Evolutionary conservation across 2,113 vertebrate genomes (phyloP), one percentile per base, ranked within the genome.

Genomic region (Aphyosemion australe): DNA sequence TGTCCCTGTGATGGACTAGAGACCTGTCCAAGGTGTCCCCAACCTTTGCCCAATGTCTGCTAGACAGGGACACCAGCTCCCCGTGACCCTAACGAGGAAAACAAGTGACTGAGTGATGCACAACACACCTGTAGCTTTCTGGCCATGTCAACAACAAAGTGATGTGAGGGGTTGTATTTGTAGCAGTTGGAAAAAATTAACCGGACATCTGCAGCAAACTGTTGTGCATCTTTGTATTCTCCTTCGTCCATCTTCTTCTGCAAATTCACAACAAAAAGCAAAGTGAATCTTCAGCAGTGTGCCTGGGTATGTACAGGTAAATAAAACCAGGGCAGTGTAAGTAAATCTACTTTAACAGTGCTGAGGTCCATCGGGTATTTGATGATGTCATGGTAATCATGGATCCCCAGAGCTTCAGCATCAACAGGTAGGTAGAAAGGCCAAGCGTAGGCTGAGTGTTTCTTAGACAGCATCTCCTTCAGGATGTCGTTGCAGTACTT

Each of bases 101-200:
- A 26, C 26, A 26, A 26, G 26, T 26, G 26, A 26, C 26, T 2
- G 26, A 26, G 26, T 26, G 26, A 26, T 37, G 31, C 1, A 2
- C 56, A n/a, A 20, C 77, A 74, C 86, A 99, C 97, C 95, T 99
- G 97, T 9, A 99, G 95, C 75, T 94, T 96, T 79, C 93, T 87
- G 81, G 96, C 97, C 94, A 94, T 95, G 3, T 92, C 89, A 15
- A 99, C 96, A 37, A 99, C 94, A 20, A 94, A 93, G 0, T 97
- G 96, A 86, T 96, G 92, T 0, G 95, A 94, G 32, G 96, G 97
- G 72, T 98, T 99, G 92, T 99, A 99, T 82, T 98, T 99, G 91
- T 99, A 99, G 79, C 97, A 99, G 78, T 99, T 99, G 32, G 97
- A 99, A 88, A 99, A 99, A 92, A 99, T 98, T 78, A 99, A 90